Percentiles rank a stretch among this genome's conserved stretches.
These are phyloP conservation scores for Aspiorhynchus laticeps DNA, from an alignment of 2,113 vertebrate genomes.

Conservation along the genomic window DNA sequence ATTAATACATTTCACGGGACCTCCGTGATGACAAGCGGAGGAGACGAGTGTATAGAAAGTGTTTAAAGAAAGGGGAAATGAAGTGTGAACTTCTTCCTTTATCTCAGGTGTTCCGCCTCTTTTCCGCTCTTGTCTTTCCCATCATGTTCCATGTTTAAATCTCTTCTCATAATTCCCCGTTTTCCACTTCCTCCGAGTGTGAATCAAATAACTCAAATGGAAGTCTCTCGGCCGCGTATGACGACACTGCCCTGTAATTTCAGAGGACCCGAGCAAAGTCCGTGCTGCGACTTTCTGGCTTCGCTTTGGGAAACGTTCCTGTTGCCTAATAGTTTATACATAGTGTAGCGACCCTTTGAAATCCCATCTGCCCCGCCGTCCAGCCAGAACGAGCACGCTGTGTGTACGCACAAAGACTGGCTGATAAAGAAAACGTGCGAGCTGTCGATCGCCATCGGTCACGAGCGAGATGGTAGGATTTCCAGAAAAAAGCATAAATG, in stretches of 20 bases:
- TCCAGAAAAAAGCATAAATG: constrained; percentile 5
- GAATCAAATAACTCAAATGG: constrained; percentile 58
- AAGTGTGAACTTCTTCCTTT: constrained; percentile 52
- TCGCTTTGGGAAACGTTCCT: constrained; percentile 60
- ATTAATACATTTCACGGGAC: constrained; percentile 72
- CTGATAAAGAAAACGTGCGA: constrained; percentile 68
- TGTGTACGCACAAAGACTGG: constrained; percentile 57
- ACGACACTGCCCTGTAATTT: constrained; percentile 70
- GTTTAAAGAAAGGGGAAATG: constrained; percentile 53
- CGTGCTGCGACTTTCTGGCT: constrained; percentile 61
- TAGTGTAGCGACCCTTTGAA: constrained; percentile 65
- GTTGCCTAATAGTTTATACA: constrained; percentile 67
- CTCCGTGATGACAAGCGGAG: constrained; percentile 59
- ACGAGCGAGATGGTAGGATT: constrained; percentile 20
- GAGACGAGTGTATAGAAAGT: constrained; percentile 42
- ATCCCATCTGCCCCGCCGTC: constrained; percentile 63
- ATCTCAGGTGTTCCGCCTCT: constrained; percentile 57
- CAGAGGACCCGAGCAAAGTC: constrained; percentile 23
- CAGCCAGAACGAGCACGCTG: constrained; percentile 62
- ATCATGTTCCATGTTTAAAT: constrained; percentile 59
- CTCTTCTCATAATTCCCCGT: constrained; percentile 67
- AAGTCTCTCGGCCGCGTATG: constrained; percentile 63
- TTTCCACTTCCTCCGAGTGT: constrained; percentile 59
- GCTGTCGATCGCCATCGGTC: constrained; percentile 63
- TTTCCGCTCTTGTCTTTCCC: constrained; percentile 34